These are phyloP conservation scores for Hypotaenidia okinawae DNA, from an alignment of 2,797 vertebrate species.

Conservation along the genomic window DNA sequence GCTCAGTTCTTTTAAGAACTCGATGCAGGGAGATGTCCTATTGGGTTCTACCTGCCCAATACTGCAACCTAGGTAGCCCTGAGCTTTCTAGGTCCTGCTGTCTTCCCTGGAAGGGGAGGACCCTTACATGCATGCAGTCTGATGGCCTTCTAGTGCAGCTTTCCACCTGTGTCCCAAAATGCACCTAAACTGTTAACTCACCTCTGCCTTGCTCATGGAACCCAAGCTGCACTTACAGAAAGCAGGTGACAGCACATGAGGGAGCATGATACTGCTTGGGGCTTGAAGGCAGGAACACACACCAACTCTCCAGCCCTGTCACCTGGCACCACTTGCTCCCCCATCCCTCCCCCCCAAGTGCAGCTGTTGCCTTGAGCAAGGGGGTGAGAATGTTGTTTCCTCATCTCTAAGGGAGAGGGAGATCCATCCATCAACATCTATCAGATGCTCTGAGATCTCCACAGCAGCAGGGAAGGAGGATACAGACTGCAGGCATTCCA, in stretches of 20 bases:
- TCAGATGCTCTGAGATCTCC: slow-evolving; percentile 7
- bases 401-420: neutral
- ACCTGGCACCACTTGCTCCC: neutral
- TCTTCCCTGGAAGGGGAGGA: neutral
- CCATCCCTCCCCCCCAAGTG: no score
- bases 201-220: neutral
- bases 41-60: neutral
- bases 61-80: neutral
- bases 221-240: neutral
- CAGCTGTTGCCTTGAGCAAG: slow-evolving; percentile 35
- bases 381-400: slow-evolving; percentile 11
- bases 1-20: neutral
- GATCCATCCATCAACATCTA: slow-evolving; percentile 39
- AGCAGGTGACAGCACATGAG: neutral
- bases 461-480: neutral
- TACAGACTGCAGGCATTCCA: slow-evolving; percentile 27
- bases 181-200: neutral
- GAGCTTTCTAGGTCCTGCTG: neutral
- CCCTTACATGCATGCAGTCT: neutral
- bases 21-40: neutral
- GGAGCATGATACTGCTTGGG: neutral
- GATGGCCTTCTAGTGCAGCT: neutral
- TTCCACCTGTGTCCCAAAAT: neutral
- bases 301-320: neutral
- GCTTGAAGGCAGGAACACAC: neutral